These are phyloP conservation scores for Beris chalybata DNA, from an alignment of 2,888 invertebrate genomes.

Conservation along the genomic window DNA sequence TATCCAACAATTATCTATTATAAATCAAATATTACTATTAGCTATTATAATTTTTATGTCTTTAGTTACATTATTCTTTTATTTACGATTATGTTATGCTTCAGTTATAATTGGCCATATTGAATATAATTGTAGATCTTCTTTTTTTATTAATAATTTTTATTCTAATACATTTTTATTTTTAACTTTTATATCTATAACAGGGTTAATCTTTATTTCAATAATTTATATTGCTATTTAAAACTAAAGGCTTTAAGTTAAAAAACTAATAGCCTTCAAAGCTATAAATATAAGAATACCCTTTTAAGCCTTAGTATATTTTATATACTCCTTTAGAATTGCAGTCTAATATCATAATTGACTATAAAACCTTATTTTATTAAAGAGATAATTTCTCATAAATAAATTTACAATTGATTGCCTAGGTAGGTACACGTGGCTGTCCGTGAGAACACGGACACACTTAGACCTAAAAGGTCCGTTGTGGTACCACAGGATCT, in stretches of 20 bases:
- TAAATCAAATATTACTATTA: constrained; percentile 55
- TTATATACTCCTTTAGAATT: constrained; percentile 60
- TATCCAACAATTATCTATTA: constrained; percentile 59
- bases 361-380: constrained; percentile 59
- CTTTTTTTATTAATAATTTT: constrained; percentile 55
- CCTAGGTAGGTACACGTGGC: too few relatives aligned
- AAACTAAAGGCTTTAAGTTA: constrained; percentile 61
- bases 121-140: constrained; percentile 44
- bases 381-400: constrained; percentile 60
- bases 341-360: constrained; percentile 65
- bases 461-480: too few relatives aligned
- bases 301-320: constrained; percentile 63
- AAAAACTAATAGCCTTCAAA: constrained; percentile 68
- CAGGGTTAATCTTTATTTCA: constrained; percentile 47
- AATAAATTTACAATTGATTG: constrained; percentile 72
- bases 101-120: constrained; percentile 58
- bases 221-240: constrained; percentile 45
- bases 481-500: too few relatives aligned
- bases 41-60: constrained; percentile 59
- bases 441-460: too few relatives aligned
- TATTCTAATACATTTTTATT: constrained; percentile 44
- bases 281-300: constrained; percentile 58
- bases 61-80: constrained; percentile 62
- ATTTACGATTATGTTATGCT: constrained; percentile 59
- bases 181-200: constrained; percentile 45